A percentile compares a stretch with the other conserved stretches of the same genome.
Evolutionary conservation across 2,113 vertebrate genomes (phyloP).

Genomic region (Daphoenositta chrysoptera): DNA sequence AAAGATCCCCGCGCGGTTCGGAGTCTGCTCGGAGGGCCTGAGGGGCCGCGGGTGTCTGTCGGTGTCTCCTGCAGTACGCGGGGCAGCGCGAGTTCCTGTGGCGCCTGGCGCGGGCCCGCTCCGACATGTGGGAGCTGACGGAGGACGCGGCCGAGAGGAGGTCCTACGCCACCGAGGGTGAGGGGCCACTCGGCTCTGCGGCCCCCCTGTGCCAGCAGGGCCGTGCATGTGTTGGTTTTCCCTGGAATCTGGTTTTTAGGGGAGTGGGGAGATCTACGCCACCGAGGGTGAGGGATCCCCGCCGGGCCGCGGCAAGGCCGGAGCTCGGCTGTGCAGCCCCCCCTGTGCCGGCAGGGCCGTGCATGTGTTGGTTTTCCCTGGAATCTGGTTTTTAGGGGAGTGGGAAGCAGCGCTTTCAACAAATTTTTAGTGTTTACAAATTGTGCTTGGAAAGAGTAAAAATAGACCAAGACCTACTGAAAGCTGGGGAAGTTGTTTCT

Average conservation of each 20-base stretch:
- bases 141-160: constrained; percentile 77
- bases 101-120: constrained; percentile 90
- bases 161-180: constrained; percentile 69
- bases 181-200: background rate
- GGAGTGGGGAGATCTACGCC: no score
- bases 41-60: no score
- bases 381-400: background rate
- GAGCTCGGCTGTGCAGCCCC: accelerated
- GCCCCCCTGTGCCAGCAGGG: background rate
- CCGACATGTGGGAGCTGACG: constrained; percentile 80
- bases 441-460: background rate
- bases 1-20: no score
- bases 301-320: accelerated
- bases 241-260: background rate
- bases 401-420: accelerated
- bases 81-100: constrained; percentile 84
- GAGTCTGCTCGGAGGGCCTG: no score
- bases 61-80: constrained; percentile 73
- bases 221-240: accelerated
- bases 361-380: accelerated
- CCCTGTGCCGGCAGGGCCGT: background rate
- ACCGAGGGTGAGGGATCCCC: no score
- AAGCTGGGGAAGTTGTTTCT: background rate
- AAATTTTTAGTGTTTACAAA: accelerated
- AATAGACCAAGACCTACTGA: background rate